phyloP scores from a whole-genome alignment of 2,113 vertebrate species.

The Archocentrus centrarchus region DNA sequence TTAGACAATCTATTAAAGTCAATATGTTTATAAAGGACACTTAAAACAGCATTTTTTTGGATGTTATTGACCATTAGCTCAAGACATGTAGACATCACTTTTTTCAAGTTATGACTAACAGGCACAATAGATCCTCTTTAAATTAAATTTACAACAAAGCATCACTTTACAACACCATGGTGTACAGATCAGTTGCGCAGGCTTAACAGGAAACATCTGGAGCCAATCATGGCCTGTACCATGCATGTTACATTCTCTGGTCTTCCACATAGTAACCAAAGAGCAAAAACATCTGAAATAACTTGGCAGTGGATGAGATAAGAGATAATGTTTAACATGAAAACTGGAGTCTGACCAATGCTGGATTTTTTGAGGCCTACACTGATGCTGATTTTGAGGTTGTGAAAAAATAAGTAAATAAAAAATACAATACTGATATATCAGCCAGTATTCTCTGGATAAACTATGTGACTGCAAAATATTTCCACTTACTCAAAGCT shows the following conservation, averaged over 20 bases:
- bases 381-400: not conserved
- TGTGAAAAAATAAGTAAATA: not conserved
- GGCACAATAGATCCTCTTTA: conserved; percentile 10
- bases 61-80: not conserved
- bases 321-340: conserved; percentile 26
- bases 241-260: conserved; percentile 49
- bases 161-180: conserved; percentile 42
- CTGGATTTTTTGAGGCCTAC: not conserved
- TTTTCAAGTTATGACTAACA: conserved; percentile 15
- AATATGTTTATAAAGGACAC: not conserved
- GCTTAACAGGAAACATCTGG: conserved; percentile 76
- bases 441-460: not conserved
- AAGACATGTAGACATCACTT: not conserved
- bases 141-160: conserved; percentile 36
- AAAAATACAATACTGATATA: not conserved
- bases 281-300: conserved; percentile 61
- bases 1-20: not conserved
- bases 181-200: conserved; percentile 31
- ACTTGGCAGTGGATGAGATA: conserved; percentile 28
- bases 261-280: conserved; percentile 51
- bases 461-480: not conserved
- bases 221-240: conserved; percentile 37
- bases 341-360: conserved; percentile 5
- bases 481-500: not conserved
- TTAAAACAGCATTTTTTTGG: not conserved